Evolutionary conservation across 2,888 invertebrate species (phyloP), one percentile per base, ranked within the genome.

Genomic region (Chouioia cunea): DNA sequence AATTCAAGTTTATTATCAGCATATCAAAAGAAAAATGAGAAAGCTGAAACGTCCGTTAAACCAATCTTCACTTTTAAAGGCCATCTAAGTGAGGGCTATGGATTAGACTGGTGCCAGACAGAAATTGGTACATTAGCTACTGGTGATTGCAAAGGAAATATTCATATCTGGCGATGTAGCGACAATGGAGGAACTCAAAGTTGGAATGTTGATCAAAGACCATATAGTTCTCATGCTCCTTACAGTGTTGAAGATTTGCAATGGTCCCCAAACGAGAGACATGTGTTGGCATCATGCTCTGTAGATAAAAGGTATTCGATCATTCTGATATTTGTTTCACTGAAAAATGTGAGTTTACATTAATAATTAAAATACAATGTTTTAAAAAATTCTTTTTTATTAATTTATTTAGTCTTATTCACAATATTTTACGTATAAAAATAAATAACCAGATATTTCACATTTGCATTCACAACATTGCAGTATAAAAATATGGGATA

Each of bases 221-320:
- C 99, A 0, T 89, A 95, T 68, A 88, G 91, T 60, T 97, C 95
- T 0, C 99, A 99, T 83, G 92, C 92, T 20, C 91, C 90, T 58
- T 77, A 79, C n/a, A 98, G 98, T 36, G 96, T 99, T 14, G 99
- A 99, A 88, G 99, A 99, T 86, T 88, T 99, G 74, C 98, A 99
- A 82, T 99, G 99, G 99, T 98, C 98, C 71, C 98, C 98, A 1
- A 97, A 93, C 87, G 99, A 99, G 87, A 89, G 89, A 77, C 90
- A 93, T 87, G 97, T 97, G 0, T 86, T 96, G 63, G 95, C 96
- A 47, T 93, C 96, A 12, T 96, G 95, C 86, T 96, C 96, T 23
- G 93, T 95, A 2, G 96, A 96, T 82, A 93, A 91, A 87, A 92
- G 87, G 89, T 89, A 82, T 47, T 66, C 36, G 47, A 62, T 16